Evolutionary conservation across 2,888 invertebrate genomes (phyloP).

Genomic region (Eupithecia tripunctaria): DNA sequence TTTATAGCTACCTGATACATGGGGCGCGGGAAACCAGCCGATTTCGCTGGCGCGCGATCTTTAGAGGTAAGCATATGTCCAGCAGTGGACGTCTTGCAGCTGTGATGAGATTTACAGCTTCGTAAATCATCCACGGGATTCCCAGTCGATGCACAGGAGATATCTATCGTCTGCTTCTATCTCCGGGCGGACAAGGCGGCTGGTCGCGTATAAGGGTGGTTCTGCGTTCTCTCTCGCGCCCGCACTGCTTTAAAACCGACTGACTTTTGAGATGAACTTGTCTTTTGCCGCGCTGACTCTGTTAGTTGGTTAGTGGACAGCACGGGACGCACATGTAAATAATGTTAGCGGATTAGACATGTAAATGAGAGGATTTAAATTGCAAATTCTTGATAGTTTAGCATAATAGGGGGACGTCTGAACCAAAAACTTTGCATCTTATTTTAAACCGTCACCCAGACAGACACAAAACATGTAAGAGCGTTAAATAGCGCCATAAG

Average conservation of each 20-base stretch:
- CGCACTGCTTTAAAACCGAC: conserved; percentile 79
- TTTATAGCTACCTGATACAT: neutral
- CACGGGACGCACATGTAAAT: conserved; percentile 53
- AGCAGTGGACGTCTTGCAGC: neutral
- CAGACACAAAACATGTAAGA: neutral
- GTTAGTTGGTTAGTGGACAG: conserved; percentile 65
- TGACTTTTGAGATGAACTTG: conserved; percentile 67
- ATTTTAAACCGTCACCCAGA: neutral
- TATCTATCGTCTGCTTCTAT: conserved; percentile 34
- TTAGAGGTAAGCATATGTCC: neutral
- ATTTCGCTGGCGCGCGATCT: neutral
- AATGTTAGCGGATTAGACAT: conserved; percentile 53
- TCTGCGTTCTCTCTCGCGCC: conserved; percentile 64
- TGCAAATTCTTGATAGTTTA: conserved; percentile 7
- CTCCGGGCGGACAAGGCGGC: conserved; percentile 34
- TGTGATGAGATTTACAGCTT: neutral
- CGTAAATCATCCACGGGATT: neutral
- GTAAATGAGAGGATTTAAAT: conserved; percentile 35
- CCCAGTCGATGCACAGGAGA: neutral
- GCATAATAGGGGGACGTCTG: neutral
- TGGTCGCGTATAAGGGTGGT: conserved; percentile 72
- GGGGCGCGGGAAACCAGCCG: neutral
- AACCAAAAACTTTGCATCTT: neutral
- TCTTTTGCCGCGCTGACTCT: conserved; percentile 56
- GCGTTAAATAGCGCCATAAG: neutral